Evolutionary conservation across 30 jellyfish, hydroid and myxozoan species (phyloP), one percentile per base, ranked within the genome.

Genomic region (Hydra vulgaris): DNA sequence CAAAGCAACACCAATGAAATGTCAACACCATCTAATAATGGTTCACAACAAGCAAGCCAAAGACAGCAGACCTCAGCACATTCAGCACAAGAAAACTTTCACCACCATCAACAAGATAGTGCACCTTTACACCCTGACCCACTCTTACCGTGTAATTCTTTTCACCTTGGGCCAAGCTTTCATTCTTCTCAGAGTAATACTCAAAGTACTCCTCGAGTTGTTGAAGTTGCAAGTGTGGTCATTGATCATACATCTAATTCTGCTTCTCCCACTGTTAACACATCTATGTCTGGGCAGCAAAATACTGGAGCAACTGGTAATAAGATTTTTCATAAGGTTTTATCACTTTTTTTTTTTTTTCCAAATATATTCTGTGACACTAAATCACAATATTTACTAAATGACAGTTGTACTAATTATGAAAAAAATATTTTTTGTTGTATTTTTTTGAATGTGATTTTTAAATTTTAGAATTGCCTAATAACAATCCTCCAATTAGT

Each of bases 131-230:
- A 87, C 83, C 96, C 96, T 27, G 98, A 92, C 54, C 87, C 95
- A 15, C 78, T 82, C 8, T 87, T 92, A 5, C 98, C 96, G 1
- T 92, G 98, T 79, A 95, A 87, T 20, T 92, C 98, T 66, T 92
- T 85, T 84, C 98, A 92, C 73, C 87, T 92, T 78, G 98, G 98
- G n/a, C 98, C 98, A 17, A 82, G 88, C 18, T 86, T 91, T 74
- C 94, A 85, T 68, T 78, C 85, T 52, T 19, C 77, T 18, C 15
- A 53, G 16, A 22, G 21, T 7, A 24, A 53, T n/a, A 21, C 79
- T n/a, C 25, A 66, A 12, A 17, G 71, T 54, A 26, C 86, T 71
- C 89, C 86, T 25, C 95, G 82, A 19, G 90, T 85, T 66, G 97
- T 94, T 1, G 95, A 89, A 74, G 94, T 89, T 27, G 86, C 93